These are phyloP conservation scores for Phenacoccus solenopsis DNA, from an alignment of 1,140 invertebrate species.

Conservation along the genomic window DNA sequence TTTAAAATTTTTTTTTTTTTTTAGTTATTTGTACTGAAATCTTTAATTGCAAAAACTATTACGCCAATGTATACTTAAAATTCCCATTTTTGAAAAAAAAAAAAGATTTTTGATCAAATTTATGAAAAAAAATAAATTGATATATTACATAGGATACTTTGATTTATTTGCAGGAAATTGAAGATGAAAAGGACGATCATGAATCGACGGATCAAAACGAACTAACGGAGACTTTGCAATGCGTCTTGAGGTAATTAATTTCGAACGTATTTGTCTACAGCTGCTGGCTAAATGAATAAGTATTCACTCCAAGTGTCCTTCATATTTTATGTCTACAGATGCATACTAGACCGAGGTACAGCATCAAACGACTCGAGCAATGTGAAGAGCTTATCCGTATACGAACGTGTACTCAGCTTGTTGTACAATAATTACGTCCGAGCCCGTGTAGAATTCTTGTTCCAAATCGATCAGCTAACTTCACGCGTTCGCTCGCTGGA, in stretches of 20 bases:
- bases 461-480: constrained; percentile 26
- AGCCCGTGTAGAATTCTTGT: constrained; percentile 32
- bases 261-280: no score
- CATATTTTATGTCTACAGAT: constrained; percentile 23
- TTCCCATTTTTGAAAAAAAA: no score
- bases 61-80: no score
- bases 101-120: no score
- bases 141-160: no score
- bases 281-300: no score
- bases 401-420: constrained; percentile 43
- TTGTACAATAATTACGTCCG: constrained; percentile 39
- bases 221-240: not conserved
- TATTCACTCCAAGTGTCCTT: no score
- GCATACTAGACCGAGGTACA: constrained; percentile 37
- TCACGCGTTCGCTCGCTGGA: constrained; percentile 20
- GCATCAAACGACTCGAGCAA: constrained; percentile 34
- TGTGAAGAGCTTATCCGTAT: constrained; percentile 36
- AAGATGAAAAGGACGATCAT: not conserved
- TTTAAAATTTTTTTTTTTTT: no score
- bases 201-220: not conserved
- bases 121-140: no score
- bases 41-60: no score
- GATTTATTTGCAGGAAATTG: not conserved
- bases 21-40: no score
- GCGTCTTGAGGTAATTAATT: constrained; percentile 4